Percentiles rank a stretch among this genome's conserved stretches.
Conservation (phyloP, 1,140 invertebrate genomes). For the Drosophila sucinea region DNA sequence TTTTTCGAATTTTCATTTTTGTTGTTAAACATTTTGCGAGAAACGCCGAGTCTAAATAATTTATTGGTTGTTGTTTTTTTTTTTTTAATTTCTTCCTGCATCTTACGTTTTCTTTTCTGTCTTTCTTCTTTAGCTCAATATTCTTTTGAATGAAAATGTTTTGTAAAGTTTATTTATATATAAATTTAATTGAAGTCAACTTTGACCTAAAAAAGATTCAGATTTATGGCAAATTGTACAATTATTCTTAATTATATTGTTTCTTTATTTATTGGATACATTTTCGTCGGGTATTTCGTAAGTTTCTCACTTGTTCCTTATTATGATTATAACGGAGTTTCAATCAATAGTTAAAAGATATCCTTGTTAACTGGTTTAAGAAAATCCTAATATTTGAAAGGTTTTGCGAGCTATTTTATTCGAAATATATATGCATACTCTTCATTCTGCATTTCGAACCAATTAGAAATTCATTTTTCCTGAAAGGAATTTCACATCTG, state of each 20-base stretch:
- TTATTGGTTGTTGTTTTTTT: conserved; percentile 28
- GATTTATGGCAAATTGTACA: too few species aligned
- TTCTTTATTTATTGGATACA: too few species aligned
- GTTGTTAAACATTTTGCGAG: conserved; percentile 57
- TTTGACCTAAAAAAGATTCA: too few species aligned
- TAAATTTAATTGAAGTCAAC: background rate
- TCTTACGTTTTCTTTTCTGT: background rate
- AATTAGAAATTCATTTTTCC: conserved; percentile 1
- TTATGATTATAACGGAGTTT: too few species aligned
- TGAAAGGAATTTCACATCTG: background rate
- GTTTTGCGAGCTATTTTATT: too few species aligned
- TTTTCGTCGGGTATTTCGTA: too few species aligned
- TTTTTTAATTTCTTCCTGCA: conserved; percentile 19
- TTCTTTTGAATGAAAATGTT: conserved; percentile 20
- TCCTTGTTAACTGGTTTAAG: too few species aligned
- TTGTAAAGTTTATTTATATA: background rate
- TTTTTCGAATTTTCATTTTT: conserved; percentile 34
- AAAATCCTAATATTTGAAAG: too few species aligned
- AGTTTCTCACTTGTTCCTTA: too few species aligned
- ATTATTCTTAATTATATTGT: too few species aligned
- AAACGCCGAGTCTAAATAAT: conserved; percentile 25
- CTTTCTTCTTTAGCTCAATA: background rate
- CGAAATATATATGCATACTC: too few species aligned
- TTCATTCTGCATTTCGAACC: background rate
- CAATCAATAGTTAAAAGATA: too few species aligned